phyloP scores from a whole-genome alignment of 1,140 invertebrate species.

The Megalonaias nervosa region DNA sequence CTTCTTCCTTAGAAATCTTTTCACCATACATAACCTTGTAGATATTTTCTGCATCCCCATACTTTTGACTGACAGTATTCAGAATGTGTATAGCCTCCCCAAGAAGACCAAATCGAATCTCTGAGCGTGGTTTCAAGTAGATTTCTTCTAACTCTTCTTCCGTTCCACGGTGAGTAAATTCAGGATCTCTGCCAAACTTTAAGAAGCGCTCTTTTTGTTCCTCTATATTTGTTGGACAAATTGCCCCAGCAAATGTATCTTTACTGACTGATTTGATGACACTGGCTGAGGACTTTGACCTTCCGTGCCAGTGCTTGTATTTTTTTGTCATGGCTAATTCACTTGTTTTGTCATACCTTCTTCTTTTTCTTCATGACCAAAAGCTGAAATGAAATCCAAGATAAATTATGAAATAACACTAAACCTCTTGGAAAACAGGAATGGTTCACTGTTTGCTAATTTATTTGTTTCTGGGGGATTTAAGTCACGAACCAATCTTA shows the following conservation, averaged over 20 bases:
- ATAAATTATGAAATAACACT: too few relatives aligned
- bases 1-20: constrained; percentile 57
- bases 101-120: constrained; percentile 63
- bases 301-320: constrained; percentile 29
- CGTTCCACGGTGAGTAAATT: constrained; percentile 56
- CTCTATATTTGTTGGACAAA: constrained; percentile 60
- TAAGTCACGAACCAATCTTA: too few relatives aligned
- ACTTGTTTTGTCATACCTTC: neutral
- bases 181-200: constrained; percentile 52
- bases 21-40: constrained; percentile 60
- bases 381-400: neutral
- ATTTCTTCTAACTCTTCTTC: constrained; percentile 50
- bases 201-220: constrained; percentile 64
- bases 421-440: too few relatives aligned
- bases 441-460: too few relatives aligned
- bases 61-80: constrained; percentile 57
- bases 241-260: constrained; percentile 43
- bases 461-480: too few relatives aligned
- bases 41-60: constrained; percentile 60
- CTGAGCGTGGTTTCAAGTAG: constrained; percentile 46
- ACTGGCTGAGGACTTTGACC: constrained; percentile 26
- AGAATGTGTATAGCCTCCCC: constrained; percentile 63
- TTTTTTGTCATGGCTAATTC: constrained; percentile 31
- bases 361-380: neutral
- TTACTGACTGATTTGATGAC: constrained; percentile 35